Base-by-base conservation (phyloP, 2,888 invertebrate genomes). In the Nymphalis polychloros region DNA sequence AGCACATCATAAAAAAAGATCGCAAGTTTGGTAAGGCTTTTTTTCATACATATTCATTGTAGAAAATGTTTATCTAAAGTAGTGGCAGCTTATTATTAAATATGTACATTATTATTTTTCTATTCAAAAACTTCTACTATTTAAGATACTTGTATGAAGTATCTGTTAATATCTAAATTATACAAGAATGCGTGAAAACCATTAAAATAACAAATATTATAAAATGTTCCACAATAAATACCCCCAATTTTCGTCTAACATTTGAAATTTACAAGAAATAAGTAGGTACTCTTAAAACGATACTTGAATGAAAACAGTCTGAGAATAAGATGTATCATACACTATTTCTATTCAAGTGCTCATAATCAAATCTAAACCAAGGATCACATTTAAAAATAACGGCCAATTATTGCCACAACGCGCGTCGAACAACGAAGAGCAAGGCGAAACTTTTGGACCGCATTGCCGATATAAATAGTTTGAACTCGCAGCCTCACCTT, bases 1-100 rank as follows among this genome's bases (percentile, higher is more conserved):
- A 96, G 86, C 94, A 96, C 81, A 89, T 95, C 77, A 97, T 97
- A 64, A 95, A 95, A 82, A 96, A 94, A 84, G 94, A 94, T 84
- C 94, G 94, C 93, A 94, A 94, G 93, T 92, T 92, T 77, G 92
- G 92, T 92, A 68, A 81, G 84, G n/a, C n/a, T n/a, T n/a, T n/a
- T n/a, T n/a, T n/a, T n/a, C n/a, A n/a, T n/a, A n/a, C n/a, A 35
- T 35, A 35, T 35, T 35, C 35, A 0, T 35, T 1, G 35, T 8
- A 35, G 8, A 35, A 3, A 27, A 35, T 35, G 35, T 35, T 7
- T 35, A 8, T 35, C 35, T 17, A 48, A 16, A 48, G 1, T 16
- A n/a, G 48, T 48, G 48, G 17, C 5, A 48, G 16, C 17, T 48
- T 27, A 27, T 27, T 27, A 5, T 27, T 27, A 3, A 27, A 27